Evolutionary conservation across 2,113 vertebrate genomes (phyloP), one percentile per base, ranked within the genome.

Genomic region (Meriones unguiculatus): DNA sequence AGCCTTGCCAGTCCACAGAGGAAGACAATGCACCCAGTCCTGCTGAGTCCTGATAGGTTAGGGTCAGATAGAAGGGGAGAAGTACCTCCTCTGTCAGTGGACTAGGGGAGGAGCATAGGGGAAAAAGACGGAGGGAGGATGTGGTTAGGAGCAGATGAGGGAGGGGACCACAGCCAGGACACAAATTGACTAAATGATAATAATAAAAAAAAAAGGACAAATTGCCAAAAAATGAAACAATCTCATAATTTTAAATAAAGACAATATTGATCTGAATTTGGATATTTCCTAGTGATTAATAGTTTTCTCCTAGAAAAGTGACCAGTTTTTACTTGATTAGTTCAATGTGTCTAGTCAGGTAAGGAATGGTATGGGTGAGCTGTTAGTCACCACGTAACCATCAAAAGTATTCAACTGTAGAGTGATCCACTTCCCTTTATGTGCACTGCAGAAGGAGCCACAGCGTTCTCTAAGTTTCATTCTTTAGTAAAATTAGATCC

Each of bases 231-330:
- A 46, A 46, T 46, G 59, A 52, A 90, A 97, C 0, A 46, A 2
- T 91, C 82, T 94, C 20, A 9, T 78, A 73, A 13, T 90, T 65
- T 78, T 73, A 86, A 94, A 59, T 93, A 85, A 96, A 96, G 11
- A 5, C 1, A 96, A 62, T 92, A 1, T 1, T 78, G 86, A 76
- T 14, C 84, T 25, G 0, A 78, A 93, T 70, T 57, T 50, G 91
- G 88, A 35, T 78, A 97, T 93, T 93, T 32, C 97, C 67, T 96
- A 75, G 13, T 91, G 54, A 88, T 95, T 62, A 65, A 15, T 90
- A 90, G 76, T 94, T 82, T 52, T 30, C 62, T 17, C 85, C 8
- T 70, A 70, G 46, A 84, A 96, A 59, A 84, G 81, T 94, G 9
- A 59, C 32, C 38, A 38, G 70, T 70, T 96, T 93, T 62, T 89